Evolutionary conservation across 1,140 invertebrate species (phyloP).

Genomic region (Oryctes rhinoceros): DNA sequence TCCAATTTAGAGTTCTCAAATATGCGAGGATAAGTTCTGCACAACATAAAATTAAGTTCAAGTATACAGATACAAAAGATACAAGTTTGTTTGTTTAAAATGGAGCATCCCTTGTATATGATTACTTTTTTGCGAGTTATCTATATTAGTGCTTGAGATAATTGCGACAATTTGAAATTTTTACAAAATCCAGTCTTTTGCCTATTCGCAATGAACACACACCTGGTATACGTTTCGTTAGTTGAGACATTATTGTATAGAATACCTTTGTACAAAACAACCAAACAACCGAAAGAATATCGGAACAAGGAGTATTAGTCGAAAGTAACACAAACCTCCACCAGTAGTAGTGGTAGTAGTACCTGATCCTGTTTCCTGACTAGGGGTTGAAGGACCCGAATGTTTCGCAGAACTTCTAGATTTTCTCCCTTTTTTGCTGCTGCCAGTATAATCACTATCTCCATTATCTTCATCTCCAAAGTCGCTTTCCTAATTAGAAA

Average conservation of each 20-base stretch:
- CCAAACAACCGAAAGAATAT: background rate
- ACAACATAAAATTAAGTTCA: no score
- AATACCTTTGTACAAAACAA: background rate
- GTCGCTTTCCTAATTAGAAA: constrained; percentile 75
- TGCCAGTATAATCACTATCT: constrained; percentile 73
- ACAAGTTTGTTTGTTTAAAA: no score
- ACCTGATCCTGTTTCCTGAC: constrained; percentile 60
- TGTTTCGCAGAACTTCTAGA: constrained; percentile 62
- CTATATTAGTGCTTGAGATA: no score
- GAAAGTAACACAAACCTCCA: constrained; percentile 46
- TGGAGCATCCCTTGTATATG: no score
- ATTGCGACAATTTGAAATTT: no score
- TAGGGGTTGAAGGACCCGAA: constrained; percentile 61
- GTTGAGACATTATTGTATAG: background rate
- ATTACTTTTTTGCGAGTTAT: no score
- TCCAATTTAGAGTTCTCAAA: no score
- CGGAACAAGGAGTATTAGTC: background rate
- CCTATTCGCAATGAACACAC: no score
- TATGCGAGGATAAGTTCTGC: no score
- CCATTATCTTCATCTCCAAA: constrained; percentile 77
- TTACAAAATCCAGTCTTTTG: no score
- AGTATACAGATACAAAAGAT: no score
- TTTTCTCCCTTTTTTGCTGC: constrained; percentile 68
- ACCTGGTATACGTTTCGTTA: background rate
- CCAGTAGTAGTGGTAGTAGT: constrained; percentile 46